These are phyloP conservation scores for Melipona bicolor DNA, from an alignment of 2,888 invertebrate species.

Conservation along the genomic window DNA sequence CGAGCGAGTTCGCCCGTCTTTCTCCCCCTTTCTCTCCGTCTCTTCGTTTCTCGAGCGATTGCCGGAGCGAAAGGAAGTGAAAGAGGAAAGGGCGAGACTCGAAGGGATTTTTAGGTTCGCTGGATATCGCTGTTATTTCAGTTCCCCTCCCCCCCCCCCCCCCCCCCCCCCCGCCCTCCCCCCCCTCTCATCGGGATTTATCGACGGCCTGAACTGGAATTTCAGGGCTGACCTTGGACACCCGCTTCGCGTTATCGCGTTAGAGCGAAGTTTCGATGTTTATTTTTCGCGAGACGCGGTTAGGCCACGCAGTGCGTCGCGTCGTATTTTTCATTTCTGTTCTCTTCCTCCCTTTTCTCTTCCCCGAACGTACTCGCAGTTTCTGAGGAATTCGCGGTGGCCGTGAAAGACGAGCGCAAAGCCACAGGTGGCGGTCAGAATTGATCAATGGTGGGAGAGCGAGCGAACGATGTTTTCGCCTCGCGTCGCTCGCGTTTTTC, in stretches of 20 bases:
- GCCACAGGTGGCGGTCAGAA: conserved; percentile 71
- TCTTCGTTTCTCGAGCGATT: not conserved
- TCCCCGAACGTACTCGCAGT: conserved; percentile 5
- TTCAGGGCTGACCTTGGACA: conserved; percentile 68
- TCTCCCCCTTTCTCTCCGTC: not conserved
- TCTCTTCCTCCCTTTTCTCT: no score
- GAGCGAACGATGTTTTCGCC: not conserved
- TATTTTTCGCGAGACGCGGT: conserved; percentile 64
- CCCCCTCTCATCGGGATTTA: not conserved
- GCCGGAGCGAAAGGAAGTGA: not conserved
- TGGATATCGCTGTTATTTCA: conserved; percentile 18
- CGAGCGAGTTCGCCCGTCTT: not conserved
- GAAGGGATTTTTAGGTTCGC: not conserved
- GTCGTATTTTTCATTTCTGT: no score
- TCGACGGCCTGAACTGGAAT: conserved; percentile 66
- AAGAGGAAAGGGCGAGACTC: not conserved
- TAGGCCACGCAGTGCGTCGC: no score
- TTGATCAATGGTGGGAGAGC: conserved; percentile 23
- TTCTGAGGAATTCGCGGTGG: conserved; percentile 55
- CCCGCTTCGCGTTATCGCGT: conserved; percentile 65
- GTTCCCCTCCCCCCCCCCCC: not conserved
- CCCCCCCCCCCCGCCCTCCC: not conserved
- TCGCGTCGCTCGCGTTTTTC: not conserved
- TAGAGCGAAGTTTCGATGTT: conserved; percentile 51
- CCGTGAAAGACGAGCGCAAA: conserved; percentile 54